Base-by-base conservation (phyloP, 1,140 invertebrate genomes). In the Drosophila aff. region DNA sequence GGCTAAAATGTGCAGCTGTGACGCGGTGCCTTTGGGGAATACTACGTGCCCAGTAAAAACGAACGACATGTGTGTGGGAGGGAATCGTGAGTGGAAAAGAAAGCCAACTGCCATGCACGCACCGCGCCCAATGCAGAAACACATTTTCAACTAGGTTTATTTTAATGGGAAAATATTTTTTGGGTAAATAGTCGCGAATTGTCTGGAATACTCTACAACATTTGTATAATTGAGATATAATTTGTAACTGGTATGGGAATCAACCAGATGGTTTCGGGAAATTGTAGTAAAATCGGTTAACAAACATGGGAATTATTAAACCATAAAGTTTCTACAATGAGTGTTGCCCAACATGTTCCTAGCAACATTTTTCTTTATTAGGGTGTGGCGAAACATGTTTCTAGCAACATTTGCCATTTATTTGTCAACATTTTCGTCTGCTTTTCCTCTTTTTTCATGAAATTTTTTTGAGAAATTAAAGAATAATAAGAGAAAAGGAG, bases 21-120 rank as follows among this genome's bases (percentile, higher is more conserved):
- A 74, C 52, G 63, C 67, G 61, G 44, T 65, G 79, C 66, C 79
- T 77, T 65, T 76, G 79, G 46, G 40, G 33, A 57, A 61, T 69
- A 81, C 79, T 69, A 81, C 79, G 79, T 81, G 79, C 79, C 62
- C 49, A 46, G 67, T 71, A 57, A 71, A 71, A 71, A 26, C 46
- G 64, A 67, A 67, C 36, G 64, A 47, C 58, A 23, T 66, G 31
- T 31, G 31, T 31, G 23, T n/a, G 23, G 40, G 15, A 11, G 18
- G 15, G 36, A 18, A 38, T 28, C 36, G 60, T 58, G 62, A 21
- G 58, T n/a, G 40, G 26, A 13, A 18, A 18, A 63, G 28, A n/a
- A 11, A 11, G 26, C 16, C 16, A 61, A 43, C 58, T 18, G 16
- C 21, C 43, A 44, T 36, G 13, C 28, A 63, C 16, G 58, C 63